Percentiles rank a stretch among this genome's conserved stretches.
Evolutionary conservation across 2,113 vertebrate species (phyloP).

Genomic region (Seriola dumerili): DNA sequence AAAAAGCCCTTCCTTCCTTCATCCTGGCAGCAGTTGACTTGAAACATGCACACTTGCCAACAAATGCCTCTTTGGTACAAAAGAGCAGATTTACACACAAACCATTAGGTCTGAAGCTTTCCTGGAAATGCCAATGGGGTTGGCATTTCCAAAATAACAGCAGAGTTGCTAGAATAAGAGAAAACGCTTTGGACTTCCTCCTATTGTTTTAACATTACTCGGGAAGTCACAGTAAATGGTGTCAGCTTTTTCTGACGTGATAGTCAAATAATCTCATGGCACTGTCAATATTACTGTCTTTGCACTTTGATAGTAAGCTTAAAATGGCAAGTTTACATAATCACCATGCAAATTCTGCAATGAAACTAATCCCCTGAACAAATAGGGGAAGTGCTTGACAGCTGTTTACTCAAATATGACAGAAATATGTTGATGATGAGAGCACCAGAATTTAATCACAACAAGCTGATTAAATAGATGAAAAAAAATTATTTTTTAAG

Average conservation of each 20-base stretch:
- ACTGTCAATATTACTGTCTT: constrained; percentile 35
- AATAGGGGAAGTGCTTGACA: constrained; percentile 20
- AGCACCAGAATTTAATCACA: constrained; percentile 45
- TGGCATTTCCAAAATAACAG: constrained; percentile 66
- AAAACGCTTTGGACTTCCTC: constrained; percentile 71
- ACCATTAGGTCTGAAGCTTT: constrained; percentile 41
- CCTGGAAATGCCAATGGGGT: constrained; percentile 67
- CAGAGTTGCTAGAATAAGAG: constrained; percentile 68
- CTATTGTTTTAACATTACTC: constrained; percentile 73
- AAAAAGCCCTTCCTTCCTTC: constrained; percentile 78
- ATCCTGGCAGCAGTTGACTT: constrained; percentile 63
- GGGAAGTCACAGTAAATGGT: constrained; percentile 65
- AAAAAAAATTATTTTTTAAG: constrained; percentile 15
- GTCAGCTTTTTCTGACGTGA: constrained; percentile 70
- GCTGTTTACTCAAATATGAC: constrained; percentile 48
- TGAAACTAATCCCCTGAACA: constrained; percentile 27
- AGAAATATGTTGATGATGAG: constrained; percentile 18
- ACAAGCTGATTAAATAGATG: constrained; percentile 43
- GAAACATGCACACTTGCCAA: constrained; percentile 60
- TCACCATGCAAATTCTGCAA: constrained; percentile 12
- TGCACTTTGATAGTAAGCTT: constrained; percentile 16
- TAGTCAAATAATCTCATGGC: constrained; percentile 54
- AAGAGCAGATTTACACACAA: constrained; percentile 51
- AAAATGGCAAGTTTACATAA: constrained; percentile 38
- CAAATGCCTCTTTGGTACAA: constrained; percentile 42